Evolutionary conservation across 2,113 vertebrate species (phyloP).

Genomic region (Pollimyrus isidori): DNA sequence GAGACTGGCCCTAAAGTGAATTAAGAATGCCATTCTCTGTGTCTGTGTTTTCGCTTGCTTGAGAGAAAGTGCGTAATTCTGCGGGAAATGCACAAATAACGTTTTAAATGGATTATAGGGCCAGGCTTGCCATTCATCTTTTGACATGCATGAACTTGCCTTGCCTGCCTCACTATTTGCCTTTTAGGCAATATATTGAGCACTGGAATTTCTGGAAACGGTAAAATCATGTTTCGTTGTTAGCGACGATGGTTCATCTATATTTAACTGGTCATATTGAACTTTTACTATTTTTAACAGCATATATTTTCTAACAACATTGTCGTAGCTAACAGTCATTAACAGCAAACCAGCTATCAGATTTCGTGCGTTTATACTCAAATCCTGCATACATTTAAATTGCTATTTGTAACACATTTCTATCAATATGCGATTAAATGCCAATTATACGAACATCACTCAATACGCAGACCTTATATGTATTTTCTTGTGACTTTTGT

Average conservation of each 20-base stretch:
- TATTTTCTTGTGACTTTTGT: conserved; percentile 37
- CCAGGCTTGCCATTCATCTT: neutral
- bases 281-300: neutral
- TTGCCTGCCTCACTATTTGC: neutral
- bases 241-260: neutral
- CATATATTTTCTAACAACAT: neutral
- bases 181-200: neutral
- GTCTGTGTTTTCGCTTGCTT: neutral
- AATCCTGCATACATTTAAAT: neutral
- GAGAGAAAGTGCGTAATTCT: neutral
- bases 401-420: neutral
- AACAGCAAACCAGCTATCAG: neutral
- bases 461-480: conserved; percentile 14
- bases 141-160: neutral
- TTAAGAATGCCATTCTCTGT: neutral
- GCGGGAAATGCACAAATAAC: neutral
- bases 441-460: conserved; percentile 13
- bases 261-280: neutral
- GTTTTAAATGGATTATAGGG: neutral
- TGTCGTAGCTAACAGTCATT: neutral
- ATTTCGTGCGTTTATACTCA: neutral
- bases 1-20: neutral
- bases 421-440: neutral
- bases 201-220: neutral
- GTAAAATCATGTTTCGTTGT: neutral